Evolutionary conservation across 2,113 vertebrate genomes (phyloP).

Genomic region (Chlorocebus sabaeus): DNA sequence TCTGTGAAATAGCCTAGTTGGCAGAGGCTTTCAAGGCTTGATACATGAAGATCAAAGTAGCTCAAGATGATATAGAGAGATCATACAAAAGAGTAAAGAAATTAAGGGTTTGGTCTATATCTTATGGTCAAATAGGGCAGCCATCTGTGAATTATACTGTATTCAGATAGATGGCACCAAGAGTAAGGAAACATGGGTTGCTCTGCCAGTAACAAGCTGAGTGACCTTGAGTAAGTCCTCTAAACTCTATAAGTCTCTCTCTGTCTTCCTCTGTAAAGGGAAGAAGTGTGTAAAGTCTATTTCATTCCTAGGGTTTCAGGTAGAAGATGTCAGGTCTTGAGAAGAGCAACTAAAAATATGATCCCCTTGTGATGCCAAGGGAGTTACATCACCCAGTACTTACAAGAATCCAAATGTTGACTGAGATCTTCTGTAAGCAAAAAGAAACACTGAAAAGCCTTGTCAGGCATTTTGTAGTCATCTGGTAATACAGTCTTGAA

Average conservation of each 20-base stretch:
- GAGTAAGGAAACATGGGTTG: neutral
- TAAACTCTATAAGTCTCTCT: neutral
- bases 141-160: neutral
- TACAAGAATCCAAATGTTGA: conserved; percentile 17
- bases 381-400: neutral
- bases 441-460: conserved; percentile 40
- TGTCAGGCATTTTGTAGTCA: conserved; percentile 3
- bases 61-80: neutral
- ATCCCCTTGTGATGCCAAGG: neutral
- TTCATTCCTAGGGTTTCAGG: neutral
- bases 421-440: conserved; percentile 39
- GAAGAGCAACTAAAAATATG: neutral
- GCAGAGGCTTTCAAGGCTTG: neutral
- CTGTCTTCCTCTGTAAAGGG: neutral
- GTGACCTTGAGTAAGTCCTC: conserved; percentile 45
- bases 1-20: neutral
- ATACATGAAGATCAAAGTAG: conserved; percentile 16
- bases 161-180: neutral
- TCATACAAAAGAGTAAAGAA: neutral
- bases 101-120: neutral
- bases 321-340: neutral
- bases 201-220: neutral
- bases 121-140: neutral
- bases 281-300: neutral
- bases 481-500: neutral